Base-by-base conservation (phyloP, 2,888 invertebrate species). In the Pristionchus maxplancki region DNA sequence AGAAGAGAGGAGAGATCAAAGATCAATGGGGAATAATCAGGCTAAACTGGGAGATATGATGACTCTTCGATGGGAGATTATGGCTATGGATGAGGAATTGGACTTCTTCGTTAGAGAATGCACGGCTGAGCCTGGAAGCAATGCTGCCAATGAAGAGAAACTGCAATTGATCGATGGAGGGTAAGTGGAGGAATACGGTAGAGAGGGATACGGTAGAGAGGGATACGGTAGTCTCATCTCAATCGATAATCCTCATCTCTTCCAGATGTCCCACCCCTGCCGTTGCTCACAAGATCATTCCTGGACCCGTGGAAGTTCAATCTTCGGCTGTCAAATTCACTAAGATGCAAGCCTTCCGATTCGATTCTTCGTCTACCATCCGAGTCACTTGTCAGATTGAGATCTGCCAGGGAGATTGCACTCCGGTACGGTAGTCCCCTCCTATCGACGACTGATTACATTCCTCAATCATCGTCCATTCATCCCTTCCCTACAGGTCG, bases 41-140 rank as follows among this genome's bases (percentile, higher is more conserved):
- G 94, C 94, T 31, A 94, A 94, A 86, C 92, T 94, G 74, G 94
- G 94, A 86, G 94, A 94, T 85, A 94, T 94, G 89, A 92, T 94
- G 78, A 94, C 94, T 89, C 92, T 94, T 84, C 91, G 93, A 64
- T 94, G 94, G 94, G 94, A 95, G 90, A 94, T 94, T 88, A 94
- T 94, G 94, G 94, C 94, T 20, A 93, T 94, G 93, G 94, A 94
- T 88, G 94, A 94, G 86, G 93, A 93, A 89, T 91, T 94, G 85
- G 94, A 94, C 90, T 94, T 95, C 93, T 94, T 95, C 88, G 94
- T 94, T 81, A 91, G 91, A 89, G 93, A 94, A 87, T 94, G 94
- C 88, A 89, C 90, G 89, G 94, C 94, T 64, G 94, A 94, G 83
- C 93, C 94, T 71, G 94, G 92, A 87, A 53, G 64, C 34, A 90